Evolutionary conservation across 2,888 invertebrate genomes (phyloP).

Genomic region (Lissocephala sabroskyi): DNA sequence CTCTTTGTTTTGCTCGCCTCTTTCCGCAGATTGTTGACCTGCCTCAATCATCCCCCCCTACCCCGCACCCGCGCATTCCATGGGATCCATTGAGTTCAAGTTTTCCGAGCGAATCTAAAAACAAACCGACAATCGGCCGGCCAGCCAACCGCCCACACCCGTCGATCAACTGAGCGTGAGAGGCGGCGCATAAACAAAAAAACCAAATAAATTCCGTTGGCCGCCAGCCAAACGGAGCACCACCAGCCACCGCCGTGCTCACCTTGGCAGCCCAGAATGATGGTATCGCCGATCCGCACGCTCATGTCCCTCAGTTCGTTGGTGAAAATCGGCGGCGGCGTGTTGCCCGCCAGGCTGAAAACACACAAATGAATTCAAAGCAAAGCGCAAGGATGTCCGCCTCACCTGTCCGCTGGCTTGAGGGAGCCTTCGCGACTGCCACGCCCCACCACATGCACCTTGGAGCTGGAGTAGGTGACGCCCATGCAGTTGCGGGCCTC

Average conservation of each 20-base stretch:
- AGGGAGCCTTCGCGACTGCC: conserved; percentile 81
- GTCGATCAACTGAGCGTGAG: too few species aligned
- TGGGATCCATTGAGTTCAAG: conserved; percentile 66
- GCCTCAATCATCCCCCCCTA: conserved; percentile 64
- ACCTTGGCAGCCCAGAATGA: conserved; percentile 84
- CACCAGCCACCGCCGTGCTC: conserved; percentile 44
- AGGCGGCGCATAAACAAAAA: conserved; percentile 7
- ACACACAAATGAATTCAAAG: conserved; percentile 6
- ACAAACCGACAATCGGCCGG: conserved; percentile 19
- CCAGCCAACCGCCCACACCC: too few species aligned
- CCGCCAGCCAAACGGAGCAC: conserved; percentile 42
- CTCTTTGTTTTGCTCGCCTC: conserved; percentile 55
- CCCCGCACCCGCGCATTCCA: conserved; percentile 48
- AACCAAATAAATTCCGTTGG: conserved; percentile 44
- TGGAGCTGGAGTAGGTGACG: conserved; percentile 85
- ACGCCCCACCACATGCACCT: conserved; percentile 85
- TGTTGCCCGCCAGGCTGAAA: conserved; percentile 59
- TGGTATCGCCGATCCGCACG: conserved; percentile 83
- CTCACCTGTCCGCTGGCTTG: conserved; percentile 79
- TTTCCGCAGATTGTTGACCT: conserved; percentile 62
- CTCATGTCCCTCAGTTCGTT: conserved; percentile 83
- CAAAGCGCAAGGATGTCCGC: conserved; percentile 7
- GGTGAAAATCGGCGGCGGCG: conserved; percentile 84
- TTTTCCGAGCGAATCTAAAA: conserved; percentile 60
- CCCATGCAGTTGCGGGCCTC: conserved; percentile 94